A percentile compares a stretch with the other conserved stretches of the same genome.
These are phyloP conservation scores for Mionectes olivaceus DNA, from an alignment of 2,797 vertebrate genomes.

Conservation along the genomic window DNA sequence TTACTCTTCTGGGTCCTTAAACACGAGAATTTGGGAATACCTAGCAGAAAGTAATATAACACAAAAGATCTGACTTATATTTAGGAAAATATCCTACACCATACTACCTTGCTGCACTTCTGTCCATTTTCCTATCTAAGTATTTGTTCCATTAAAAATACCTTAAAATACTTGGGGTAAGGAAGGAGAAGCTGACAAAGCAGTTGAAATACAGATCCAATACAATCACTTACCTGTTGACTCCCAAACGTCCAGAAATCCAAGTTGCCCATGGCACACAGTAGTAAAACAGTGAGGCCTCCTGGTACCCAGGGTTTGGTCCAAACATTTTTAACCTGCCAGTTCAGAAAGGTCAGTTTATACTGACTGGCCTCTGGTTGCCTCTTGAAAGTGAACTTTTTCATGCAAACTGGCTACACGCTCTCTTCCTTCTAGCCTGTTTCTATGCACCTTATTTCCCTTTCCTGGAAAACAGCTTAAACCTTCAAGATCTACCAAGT, in stretches of 20 bases:
- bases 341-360: not conserved
- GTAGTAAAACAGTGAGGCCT: not conserved
- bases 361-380: not conserved
- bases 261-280: not conserved
- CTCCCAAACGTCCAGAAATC: not conserved
- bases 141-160: not conserved
- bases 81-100: not conserved
- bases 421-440: not conserved
- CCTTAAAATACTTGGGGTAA: not conserved
- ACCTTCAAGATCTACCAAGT: not conserved
- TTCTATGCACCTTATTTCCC: not conserved
- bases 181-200: not conserved
- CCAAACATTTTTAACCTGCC: not conserved
- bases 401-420: not conserved
- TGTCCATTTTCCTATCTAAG: not conserved
- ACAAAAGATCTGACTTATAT: not conserved
- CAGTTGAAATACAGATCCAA: fast-evolving
- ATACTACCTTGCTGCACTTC: not conserved
- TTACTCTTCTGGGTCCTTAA: not conserved
- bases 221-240: not conserved
- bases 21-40: not conserved
- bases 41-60: not conserved
- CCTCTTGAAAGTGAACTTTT: not conserved
- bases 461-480: not conserved
- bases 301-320: not conserved